Percentiles rank a stretch among this genome's conserved stretches.
Conservation (phyloP, 2,888 invertebrate genomes). For the Lasiommata megera region DNA sequence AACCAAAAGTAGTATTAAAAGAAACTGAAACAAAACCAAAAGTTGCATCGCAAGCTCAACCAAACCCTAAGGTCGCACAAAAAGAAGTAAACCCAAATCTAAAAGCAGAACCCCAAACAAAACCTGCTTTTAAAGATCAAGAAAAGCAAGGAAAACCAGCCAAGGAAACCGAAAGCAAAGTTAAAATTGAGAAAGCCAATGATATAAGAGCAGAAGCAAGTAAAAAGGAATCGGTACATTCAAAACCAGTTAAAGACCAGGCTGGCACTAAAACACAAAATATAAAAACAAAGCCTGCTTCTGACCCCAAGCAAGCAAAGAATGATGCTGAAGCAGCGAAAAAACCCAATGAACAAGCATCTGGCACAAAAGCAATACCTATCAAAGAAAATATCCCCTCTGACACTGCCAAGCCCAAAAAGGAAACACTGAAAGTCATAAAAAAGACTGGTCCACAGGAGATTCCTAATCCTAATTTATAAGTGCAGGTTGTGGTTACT, state of each 20-base stretch:
- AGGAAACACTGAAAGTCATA: conserved; percentile 82
- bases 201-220: conserved; percentile 31
- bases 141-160: not conserved
- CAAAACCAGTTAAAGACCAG: conserved; percentile 38
- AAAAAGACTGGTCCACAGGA: conserved; percentile 79
- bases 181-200: not conserved
- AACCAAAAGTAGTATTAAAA: conserved; percentile 32
- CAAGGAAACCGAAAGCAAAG: not conserved
- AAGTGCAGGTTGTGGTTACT: conserved; percentile 34
- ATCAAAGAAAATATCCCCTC: conserved; percentile 78
- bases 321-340: not conserved
- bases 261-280: conserved; percentile 31
- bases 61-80: conserved; percentile 31
- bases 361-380: conserved; percentile 59
- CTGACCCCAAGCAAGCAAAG: not conserved
- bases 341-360: conserved; percentile 27
- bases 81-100: conserved; percentile 22
- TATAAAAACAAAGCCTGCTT: conserved; percentile 30
- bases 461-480: conserved; percentile 62
- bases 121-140: conserved; percentile 1
- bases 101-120: conserved; percentile 7
- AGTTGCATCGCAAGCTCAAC: conserved; percentile 26
- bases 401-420: conserved; percentile 76
- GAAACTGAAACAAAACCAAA: conserved; percentile 27
- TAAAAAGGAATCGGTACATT: conserved; percentile 29